A percentile compares a stretch with the other conserved stretches of the same genome.
phyloP scores from a whole-genome alignment of 2,113 vertebrate genomes.

The Plecotus auritus region DNA sequence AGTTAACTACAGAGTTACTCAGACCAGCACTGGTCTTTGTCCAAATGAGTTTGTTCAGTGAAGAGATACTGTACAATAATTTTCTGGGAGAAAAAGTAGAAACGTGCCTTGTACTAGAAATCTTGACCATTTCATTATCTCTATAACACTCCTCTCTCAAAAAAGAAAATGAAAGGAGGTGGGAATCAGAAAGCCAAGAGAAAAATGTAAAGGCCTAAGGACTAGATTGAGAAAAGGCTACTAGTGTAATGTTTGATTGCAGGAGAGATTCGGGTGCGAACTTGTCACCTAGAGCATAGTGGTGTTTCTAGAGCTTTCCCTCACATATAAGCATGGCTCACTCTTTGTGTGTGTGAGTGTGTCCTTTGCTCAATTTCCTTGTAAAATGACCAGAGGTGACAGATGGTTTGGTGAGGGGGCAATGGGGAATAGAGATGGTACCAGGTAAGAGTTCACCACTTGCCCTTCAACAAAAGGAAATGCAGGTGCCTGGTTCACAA shows the following conservation, averaged over 20 bases:
- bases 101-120: neutral
- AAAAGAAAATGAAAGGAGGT: neutral
- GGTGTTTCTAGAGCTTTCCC: neutral
- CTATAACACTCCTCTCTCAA: neutral
- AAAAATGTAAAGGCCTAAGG: neutral
- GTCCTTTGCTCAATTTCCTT: neutral
- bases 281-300: neutral
- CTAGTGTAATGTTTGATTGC: neutral
- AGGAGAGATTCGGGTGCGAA: neutral
- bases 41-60: neutral
- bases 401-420: neutral
- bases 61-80: neutral
- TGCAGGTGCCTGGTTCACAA: neutral
- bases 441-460: neutral
- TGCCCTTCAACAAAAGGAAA: neutral
- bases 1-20: neutral
- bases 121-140: neutral
- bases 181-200: neutral
- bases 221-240: neutral
- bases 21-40: neutral
- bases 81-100: neutral
- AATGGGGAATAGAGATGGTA: neutral
- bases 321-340: neutral
- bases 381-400: neutral
- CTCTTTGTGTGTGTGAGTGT: neutral